A percentile compares a stretch with the other conserved stretches of the same genome.
These are phyloP conservation scores for Drosophila sulfurigaster DNA, from an alignment of 1,140 invertebrate genomes.

Conservation along the genomic window DNA sequence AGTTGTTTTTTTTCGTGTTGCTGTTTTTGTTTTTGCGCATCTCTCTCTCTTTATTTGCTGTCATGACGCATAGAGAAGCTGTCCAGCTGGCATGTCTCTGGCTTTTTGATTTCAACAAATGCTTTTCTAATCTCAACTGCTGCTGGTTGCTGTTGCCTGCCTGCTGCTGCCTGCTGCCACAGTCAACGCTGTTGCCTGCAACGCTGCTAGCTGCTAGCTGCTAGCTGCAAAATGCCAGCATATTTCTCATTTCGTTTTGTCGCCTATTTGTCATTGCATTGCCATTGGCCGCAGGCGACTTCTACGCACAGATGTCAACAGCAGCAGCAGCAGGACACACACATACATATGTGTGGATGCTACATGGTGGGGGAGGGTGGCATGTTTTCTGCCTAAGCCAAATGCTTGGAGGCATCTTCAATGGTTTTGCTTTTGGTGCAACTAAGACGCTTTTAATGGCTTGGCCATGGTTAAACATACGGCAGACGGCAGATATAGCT, in stretches of 20 bases:
- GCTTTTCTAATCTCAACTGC: conserved; percentile 77
- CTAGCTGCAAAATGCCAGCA: conserved; percentile 36
- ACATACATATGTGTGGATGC: not conserved
- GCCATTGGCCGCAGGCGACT: conserved; percentile 60
- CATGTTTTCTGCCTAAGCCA: conserved; percentile 7
- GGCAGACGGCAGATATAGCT: not conserved
- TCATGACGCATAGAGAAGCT: conserved; percentile 29
- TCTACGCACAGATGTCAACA: conserved; percentile 69
- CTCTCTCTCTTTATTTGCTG: conserved; percentile 24
- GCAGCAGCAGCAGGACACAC: conserved; percentile 17
- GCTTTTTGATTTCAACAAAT: conserved; percentile 81
- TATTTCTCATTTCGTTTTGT: conserved; percentile 83
- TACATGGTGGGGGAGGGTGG: not conserved
- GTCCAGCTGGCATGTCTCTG: conserved; percentile 48
- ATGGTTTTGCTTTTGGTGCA: conserved; percentile 44
- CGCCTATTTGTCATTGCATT: conserved; percentile 83
- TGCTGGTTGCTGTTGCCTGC: conserved; percentile 25
- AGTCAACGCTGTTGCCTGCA: not conserved
- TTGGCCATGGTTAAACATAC: conserved; percentile 36
- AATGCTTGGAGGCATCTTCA: conserved; percentile 58
- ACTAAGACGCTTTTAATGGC: conserved; percentile 51
- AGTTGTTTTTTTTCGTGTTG: not conserved
- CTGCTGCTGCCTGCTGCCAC: not conserved
- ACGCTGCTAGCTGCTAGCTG: too few relatives aligned
- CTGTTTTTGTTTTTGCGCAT: conserved; percentile 13